These are phyloP conservation scores for Motacilla alba DNA, from an alignment of 2,113 vertebrate species.

Conservation along the genomic window DNA sequence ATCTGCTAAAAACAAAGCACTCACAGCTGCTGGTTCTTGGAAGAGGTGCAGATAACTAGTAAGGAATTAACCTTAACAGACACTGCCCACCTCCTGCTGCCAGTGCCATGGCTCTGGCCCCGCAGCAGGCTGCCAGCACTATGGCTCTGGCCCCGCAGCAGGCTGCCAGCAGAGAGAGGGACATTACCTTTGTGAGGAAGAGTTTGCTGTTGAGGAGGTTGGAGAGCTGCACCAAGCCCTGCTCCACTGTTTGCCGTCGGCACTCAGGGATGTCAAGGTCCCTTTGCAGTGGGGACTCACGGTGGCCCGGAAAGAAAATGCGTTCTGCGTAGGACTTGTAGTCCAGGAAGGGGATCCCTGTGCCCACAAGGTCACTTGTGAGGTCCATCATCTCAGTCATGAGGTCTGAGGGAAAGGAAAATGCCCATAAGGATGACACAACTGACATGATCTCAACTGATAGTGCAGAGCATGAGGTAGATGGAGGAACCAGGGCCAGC, in stretches of 20 bases:
- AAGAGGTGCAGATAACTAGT: neutral
- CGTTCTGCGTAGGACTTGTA: constrained; percentile 94
- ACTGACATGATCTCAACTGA: neutral
- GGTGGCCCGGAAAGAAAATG: constrained; percentile 96
- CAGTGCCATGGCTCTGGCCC: neutral
- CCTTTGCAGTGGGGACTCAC: constrained; percentile 88
- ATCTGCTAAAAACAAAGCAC: neutral
- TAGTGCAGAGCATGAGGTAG: no score
- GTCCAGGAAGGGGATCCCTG: constrained; percentile 95
- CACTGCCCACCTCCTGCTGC: neutral
- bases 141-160: neutral
- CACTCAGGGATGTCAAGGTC: constrained; percentile 93
- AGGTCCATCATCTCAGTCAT: constrained; percentile 99
- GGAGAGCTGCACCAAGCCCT: constrained; percentile 94
- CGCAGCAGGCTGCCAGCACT: neutral
- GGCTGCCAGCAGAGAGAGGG: neutral
- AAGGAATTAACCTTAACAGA: neutral
- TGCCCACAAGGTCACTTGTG: constrained; percentile 94
- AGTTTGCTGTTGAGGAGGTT: constrained; percentile 99
- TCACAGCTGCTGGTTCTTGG: neutral
- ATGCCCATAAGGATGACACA: neutral
- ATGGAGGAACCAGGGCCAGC: neutral
- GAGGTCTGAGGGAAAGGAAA: constrained; percentile 79
- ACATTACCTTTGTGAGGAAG: constrained; percentile 93
- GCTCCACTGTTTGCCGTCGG: constrained; percentile 91